Evolutionary conservation across 2,797 vertebrate species (phyloP).

Genomic region (Mionectes olivaceus): DNA sequence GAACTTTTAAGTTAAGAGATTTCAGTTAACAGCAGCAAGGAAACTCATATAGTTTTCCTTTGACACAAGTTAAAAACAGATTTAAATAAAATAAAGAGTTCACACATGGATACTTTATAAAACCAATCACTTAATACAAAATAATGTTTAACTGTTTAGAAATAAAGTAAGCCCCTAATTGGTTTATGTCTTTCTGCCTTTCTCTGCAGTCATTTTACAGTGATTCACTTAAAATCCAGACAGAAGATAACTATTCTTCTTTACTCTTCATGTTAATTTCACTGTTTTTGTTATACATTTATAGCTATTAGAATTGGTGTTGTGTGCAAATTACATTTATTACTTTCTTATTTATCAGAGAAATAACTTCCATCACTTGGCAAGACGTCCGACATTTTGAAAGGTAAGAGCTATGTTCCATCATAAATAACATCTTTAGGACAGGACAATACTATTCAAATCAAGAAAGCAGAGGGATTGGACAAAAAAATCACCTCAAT

Average conservation of each 20-base stretch:
- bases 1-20: not conserved
- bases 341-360: constrained; percentile 48
- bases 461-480: constrained; percentile 53
- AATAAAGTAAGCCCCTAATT: not conserved
- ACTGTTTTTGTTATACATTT: constrained; percentile 27
- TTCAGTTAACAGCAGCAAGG: not conserved
- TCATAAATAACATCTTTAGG: constrained; percentile 67
- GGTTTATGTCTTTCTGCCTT: not conserved
- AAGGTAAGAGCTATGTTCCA: constrained; percentile 40
- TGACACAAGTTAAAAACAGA: not conserved
- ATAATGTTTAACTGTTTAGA: not conserved
- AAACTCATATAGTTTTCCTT: not conserved
- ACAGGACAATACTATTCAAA: constrained; percentile 52
- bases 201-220: not conserved
- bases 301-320: constrained; percentile 34
- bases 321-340: constrained; percentile 71
- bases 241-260: not conserved
- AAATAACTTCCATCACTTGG: constrained; percentile 54
- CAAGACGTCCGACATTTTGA: constrained; percentile 67
- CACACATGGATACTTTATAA: not conserved
- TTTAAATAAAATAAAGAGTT: not conserved
- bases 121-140: not conserved
- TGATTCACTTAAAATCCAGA: not conserved
- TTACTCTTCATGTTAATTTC: constrained; percentile 30
- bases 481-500: constrained; percentile 35